Conservation (phyloP, 2,113 vertebrate species). For the Pristiophorus japonicus region DNA sequence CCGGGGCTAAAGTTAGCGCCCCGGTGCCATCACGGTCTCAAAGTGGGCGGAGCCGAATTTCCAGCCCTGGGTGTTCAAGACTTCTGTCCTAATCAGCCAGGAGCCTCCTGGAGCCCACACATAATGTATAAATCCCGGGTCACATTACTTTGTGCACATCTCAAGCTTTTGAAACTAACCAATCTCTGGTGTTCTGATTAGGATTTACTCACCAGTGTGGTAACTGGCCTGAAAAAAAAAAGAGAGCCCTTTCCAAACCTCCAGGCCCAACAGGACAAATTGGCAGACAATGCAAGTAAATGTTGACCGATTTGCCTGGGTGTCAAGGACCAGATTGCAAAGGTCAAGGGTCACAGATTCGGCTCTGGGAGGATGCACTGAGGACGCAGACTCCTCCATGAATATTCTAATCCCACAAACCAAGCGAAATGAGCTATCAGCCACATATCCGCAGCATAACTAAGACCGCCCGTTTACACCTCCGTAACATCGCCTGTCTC, state of each 20-base stretch:
- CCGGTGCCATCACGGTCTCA: no score
- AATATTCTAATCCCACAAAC: neutral
- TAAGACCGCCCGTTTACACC: no score
- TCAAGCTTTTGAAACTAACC: neutral
- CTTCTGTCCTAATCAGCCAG: neutral
- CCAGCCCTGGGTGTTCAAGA: neutral
- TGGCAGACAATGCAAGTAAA: neutral
- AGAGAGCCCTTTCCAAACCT: neutral
- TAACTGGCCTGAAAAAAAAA: neutral
- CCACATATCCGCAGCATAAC: no score
- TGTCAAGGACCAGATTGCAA: neutral
- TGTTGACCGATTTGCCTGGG: neutral
- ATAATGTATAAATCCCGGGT: neutral
- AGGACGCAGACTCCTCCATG: neutral
- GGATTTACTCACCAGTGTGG: neutral
- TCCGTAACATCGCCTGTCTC: no score
- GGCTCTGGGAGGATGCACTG: neutral
- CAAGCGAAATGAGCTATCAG: no score
- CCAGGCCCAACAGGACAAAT: neutral
- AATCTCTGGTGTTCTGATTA: neutral
- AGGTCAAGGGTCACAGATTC: neutral
- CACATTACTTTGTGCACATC: neutral
- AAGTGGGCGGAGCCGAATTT: no score
- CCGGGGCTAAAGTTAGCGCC: no score
- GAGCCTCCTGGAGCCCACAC: neutral